Base-by-base conservation (phyloP, 2,113 vertebrate genomes). In the Coturnix japonica region DNA sequence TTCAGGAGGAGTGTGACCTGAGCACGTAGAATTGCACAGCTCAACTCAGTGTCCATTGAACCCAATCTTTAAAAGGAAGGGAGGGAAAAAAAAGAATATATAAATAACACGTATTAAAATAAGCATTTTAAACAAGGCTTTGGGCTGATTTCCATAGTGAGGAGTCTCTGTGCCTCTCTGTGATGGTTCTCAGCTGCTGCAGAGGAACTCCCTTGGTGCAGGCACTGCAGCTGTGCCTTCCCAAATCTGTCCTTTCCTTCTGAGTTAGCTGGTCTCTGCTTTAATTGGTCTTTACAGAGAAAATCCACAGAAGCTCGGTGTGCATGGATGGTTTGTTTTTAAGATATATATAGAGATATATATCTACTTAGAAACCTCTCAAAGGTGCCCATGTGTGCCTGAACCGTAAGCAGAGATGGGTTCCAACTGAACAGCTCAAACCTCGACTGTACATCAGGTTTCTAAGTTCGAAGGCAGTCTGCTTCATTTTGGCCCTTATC, bases 1-100 rank as follows among this genome's bases (percentile, higher is more conserved):
- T 72, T 57, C 6, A 12, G 61, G 81, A 56, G 53, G 46, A 14
- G 19, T 30, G 74, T 39, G 17, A 33, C 20, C 5, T 9, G 13
- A 37, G 37, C 19, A 0, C 57, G 49, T 47, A 3, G 21, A 10
- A 1, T 1, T 12, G 83, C 19, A 31, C 11, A 20, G 13, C 1
- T 41, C 31, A 53, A 9, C 1, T 41, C 31, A 53, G 61, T 2
- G 1, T 5, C 65, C 30, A 7, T 3, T 86, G 56, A 33, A 56
- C 31, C 17, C 72, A n/a, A 31, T 13, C 11, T 31, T 37, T 3
- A 19, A 19, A 37, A 25, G 2, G 5, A 59, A 44, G 12, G 43
- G 64, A 44, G 35, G 16, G 43, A 5, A 67, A 71, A 67, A 54
- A 71, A 67, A 54, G 11, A 14, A 11, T 33, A 6, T 26, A 25